Evolutionary conservation across 1,140 invertebrate species (phyloP).

Genomic region (Nasonia longicornis): DNA sequence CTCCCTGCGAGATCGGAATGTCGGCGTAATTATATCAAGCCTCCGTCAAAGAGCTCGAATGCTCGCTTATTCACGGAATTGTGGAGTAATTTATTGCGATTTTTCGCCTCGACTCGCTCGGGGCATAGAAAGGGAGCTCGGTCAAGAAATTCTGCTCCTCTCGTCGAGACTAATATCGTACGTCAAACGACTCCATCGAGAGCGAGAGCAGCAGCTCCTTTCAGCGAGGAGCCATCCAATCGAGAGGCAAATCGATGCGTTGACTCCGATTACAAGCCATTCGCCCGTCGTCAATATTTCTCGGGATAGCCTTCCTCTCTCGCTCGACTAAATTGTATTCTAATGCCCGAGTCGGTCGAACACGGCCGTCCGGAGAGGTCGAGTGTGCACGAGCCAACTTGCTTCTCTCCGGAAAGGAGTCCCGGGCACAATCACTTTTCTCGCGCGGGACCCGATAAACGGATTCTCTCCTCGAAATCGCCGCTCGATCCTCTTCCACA

Average conservation of each 20-base stretch:
- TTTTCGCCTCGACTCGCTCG: too few relatives aligned
- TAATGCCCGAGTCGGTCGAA: neutral
- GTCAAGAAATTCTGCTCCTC: too few relatives aligned
- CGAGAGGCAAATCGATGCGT: neutral
- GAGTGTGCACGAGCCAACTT: conserved; percentile 29
- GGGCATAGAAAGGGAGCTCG: too few relatives aligned
- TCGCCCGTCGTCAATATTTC: neutral
- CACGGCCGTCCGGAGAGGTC: neutral
- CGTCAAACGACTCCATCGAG: neutral
- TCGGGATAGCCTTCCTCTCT: neutral
- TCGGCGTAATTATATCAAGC: neutral
- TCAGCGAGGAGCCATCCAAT: neutral
- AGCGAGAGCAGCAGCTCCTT: neutral
- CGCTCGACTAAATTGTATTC: conserved; percentile 27
- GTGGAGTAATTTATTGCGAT: too few relatives aligned
- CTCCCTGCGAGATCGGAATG: neutral
- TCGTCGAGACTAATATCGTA: neutral
- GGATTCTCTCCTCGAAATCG: conserved; percentile 35
- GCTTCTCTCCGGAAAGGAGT: conserved; percentile 8
- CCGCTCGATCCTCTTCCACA: conserved; percentile 40
- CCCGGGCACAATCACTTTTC: conserved; percentile 25
- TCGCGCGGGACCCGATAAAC: conserved; percentile 17
- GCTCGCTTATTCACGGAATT: too few relatives aligned
- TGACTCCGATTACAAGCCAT: neutral
- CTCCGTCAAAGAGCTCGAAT: too few relatives aligned